A percentile compares a stretch with the other conserved stretches of the same genome.
Evolutionary conservation across 2,888 invertebrate species (phyloP).

Genomic region (Tyria jacobaeae): DNA sequence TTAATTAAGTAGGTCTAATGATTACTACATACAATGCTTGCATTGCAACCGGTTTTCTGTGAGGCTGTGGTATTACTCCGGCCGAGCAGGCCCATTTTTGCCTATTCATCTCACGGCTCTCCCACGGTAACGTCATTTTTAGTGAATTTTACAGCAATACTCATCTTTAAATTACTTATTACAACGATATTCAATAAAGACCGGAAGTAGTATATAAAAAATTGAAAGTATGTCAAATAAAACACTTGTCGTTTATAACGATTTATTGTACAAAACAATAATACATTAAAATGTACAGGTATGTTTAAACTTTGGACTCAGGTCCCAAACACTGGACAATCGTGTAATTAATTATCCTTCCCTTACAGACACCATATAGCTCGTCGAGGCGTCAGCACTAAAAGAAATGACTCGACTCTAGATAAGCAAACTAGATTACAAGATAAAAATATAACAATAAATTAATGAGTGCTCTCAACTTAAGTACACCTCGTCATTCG

Average conservation of each 20-base stretch:
- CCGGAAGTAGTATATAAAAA: no score
- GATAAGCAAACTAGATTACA: constrained; percentile 84
- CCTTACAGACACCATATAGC: constrained; percentile 86
- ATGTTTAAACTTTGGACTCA: constrained; percentile 86
- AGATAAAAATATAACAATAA: constrained; percentile 85
- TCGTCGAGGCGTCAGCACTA: constrained; percentile 86
- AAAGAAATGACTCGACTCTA: constrained; percentile 85
- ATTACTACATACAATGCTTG: no score
- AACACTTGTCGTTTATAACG: constrained; percentile 84
- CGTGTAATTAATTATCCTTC: constrained; percentile 81
- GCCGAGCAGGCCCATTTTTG: no score
- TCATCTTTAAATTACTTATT: no score
- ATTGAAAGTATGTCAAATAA: constrained; percentile 52
- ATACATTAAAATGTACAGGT: constrained; percentile 88
- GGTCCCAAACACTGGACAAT: constrained; percentile 86
- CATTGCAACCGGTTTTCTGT: no score
- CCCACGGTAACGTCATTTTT: no score
- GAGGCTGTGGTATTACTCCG: no score
- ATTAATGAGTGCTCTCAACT: constrained; percentile 85
- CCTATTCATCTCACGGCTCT: no score
- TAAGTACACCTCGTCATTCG: constrained; percentile 86
- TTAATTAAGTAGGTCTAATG: no score
- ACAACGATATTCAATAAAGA: no score
- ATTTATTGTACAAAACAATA: constrained; percentile 88
- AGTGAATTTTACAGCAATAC: no score